These are phyloP conservation scores for Anguilla pacifica DNA, from an alignment of 2,797 vertebrate species.

Conservation along the genomic window DNA sequence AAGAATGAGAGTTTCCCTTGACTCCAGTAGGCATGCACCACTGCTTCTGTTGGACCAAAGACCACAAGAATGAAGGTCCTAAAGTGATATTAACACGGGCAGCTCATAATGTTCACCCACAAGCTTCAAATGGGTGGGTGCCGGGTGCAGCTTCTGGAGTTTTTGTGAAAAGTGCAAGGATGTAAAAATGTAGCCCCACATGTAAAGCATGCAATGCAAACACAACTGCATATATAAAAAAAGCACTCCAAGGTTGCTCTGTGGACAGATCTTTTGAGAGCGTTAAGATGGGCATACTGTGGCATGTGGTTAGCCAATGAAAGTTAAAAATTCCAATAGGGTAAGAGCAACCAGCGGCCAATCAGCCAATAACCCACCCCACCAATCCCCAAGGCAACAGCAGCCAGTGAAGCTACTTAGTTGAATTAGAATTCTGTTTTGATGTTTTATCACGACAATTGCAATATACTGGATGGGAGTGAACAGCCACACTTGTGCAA, in stretches of 20 bases:
- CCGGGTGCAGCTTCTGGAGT: neutral
- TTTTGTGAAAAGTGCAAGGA: neutral
- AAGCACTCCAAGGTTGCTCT: neutral
- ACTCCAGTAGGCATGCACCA: neutral
- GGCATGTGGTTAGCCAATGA: neutral
- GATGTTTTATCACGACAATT: too few species aligned
- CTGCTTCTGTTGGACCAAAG: neutral
- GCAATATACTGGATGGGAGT: too few species aligned
- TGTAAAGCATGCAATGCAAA: neutral
- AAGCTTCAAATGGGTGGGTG: neutral
- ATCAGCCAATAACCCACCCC: too few species aligned
- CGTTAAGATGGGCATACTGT: neutral
- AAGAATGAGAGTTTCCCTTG: neutral
- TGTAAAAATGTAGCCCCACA: neutral
- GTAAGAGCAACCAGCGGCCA: too few species aligned
- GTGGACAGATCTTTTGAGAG: neutral
- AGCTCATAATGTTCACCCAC: neutral
- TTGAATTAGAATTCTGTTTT: too few species aligned
- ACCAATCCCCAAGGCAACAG: too few species aligned
- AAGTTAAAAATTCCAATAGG: neutral
- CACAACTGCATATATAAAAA: neutral
- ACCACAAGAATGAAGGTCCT: neutral
- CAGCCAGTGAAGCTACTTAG: too few species aligned
- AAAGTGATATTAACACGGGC: neutral
- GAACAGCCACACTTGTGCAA: too few species aligned